phyloP scores from a whole-genome alignment of 1,140 invertebrate genomes.

The Pseudoatta argentina region DNA sequence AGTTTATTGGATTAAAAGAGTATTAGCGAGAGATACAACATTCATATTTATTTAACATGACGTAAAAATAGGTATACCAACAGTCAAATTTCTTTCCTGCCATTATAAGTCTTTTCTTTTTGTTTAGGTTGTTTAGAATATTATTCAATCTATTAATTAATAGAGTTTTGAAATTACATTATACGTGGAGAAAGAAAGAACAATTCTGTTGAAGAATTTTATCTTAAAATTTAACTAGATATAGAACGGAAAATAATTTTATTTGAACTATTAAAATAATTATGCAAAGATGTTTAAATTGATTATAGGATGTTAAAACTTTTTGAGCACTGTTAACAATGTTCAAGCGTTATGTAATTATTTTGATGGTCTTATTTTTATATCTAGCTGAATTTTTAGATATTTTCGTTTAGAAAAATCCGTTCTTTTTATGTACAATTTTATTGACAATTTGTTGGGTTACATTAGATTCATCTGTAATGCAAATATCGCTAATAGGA shows the following conservation, averaged over 20 bases:
- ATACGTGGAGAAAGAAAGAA: too few species aligned
- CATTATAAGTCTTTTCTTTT: background rate
- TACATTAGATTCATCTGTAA: background rate
- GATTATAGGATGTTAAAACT: too few species aligned
- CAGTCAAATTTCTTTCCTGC: background rate
- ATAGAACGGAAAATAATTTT: too few species aligned
- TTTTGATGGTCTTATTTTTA: too few species aligned
- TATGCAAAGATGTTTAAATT: too few species aligned
- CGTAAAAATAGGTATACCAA: background rate
- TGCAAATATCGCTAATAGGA: background rate
- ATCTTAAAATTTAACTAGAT: too few species aligned
- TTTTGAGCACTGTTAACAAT: too few species aligned
- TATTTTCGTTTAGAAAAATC: too few species aligned
- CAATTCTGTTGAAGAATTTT: too few species aligned
- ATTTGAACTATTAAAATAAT: too few species aligned
- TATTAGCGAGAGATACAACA: background rate
- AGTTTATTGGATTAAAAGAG: constrained; percentile 32
- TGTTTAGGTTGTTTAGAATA: background rate
- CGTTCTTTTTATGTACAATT: background rate
- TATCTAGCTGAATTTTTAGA: too few species aligned
- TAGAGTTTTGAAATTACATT: background rate
- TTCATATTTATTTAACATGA: constrained; percentile 8
- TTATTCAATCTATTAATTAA: background rate
- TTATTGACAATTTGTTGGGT: background rate
- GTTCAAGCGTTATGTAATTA: too few species aligned